Percentiles rank a stretch among this genome's conserved stretches.
These are phyloP conservation scores for Channa striata DNA, from an alignment of 2,797 vertebrate genomes.

Conservation along the genomic window DNA sequence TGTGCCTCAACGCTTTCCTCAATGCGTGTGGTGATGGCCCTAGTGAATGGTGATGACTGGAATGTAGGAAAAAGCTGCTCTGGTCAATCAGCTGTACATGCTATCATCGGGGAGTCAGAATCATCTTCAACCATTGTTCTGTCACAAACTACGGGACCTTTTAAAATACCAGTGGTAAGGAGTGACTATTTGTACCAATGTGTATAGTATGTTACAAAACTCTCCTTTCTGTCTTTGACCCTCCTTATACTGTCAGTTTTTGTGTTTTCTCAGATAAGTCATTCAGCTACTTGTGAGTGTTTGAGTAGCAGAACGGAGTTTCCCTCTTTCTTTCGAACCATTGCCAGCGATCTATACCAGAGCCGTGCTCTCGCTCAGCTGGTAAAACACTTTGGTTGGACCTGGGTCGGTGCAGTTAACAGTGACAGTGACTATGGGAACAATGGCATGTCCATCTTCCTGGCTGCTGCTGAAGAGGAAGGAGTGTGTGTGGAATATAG, in stretches of 20 bases:
- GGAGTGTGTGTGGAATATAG: conserved; percentile 82
- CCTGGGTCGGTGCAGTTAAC: conserved; percentile 84
- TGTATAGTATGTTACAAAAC: not conserved
- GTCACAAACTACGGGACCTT: conserved; percentile 78
- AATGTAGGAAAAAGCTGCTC: conserved; percentile 66
- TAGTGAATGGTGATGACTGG: conserved; percentile 76
- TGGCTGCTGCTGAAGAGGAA: conserved; percentile 73
- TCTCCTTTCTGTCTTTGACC: too few species aligned
- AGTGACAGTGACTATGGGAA: conserved; percentile 85
- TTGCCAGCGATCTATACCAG: conserved; percentile 83
- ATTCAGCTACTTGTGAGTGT: conserved; percentile 83
- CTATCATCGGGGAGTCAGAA: conserved; percentile 84
- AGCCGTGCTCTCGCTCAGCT: conserved; percentile 78
- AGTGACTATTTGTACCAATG: not conserved
- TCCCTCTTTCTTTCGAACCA: conserved; percentile 81
- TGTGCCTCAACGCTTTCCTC: conserved; percentile 80
- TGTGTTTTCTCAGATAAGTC: conserved; percentile 76
- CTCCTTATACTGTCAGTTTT: not conserved
- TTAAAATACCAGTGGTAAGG: conserved; percentile 83
- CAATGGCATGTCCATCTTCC: conserved; percentile 83
- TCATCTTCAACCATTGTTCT: conserved; percentile 82
- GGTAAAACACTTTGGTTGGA: conserved; percentile 84
- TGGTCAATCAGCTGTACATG: conserved; percentile 74
- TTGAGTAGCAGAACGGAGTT: conserved; percentile 77
- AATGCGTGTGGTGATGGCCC: conserved; percentile 74